A percentile compares a stretch with the other conserved stretches of the same genome.
Conservation (phyloP, 2,113 vertebrate genomes). For the Vulpes ferrilata region DNA sequence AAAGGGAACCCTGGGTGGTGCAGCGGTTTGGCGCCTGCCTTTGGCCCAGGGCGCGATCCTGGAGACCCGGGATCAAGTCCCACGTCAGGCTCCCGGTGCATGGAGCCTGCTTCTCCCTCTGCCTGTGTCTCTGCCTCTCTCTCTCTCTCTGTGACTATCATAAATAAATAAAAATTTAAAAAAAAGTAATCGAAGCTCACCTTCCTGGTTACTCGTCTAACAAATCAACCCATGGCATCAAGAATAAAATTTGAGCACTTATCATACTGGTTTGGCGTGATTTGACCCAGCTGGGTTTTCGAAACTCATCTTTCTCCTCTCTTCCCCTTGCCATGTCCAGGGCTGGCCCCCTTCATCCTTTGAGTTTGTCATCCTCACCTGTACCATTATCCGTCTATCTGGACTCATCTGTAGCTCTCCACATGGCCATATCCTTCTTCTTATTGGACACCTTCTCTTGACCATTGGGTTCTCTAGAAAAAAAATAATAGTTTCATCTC, state of each 20-base stretch:
- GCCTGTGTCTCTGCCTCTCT: too few relatives aligned
- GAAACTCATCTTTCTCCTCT: fast-evolving
- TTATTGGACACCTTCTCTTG: not conserved
- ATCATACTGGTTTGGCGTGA: fast-evolving
- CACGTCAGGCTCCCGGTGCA: too few relatives aligned
- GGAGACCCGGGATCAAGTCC: too few relatives aligned
- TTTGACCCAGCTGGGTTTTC: not conserved
- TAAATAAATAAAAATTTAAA: too few relatives aligned
- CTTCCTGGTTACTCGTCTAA: slow-evolving; percentile 11
- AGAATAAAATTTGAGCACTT: not conserved
- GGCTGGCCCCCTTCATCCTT: too few relatives aligned
- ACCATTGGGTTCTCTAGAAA: not conserved
- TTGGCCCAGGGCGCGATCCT: too few relatives aligned
- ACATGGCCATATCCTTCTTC: fast-evolving
- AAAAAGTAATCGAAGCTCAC: slow-evolving; percentile 65
- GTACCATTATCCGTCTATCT: fast-evolving
- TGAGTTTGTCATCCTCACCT: fast-evolving
- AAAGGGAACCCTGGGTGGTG: too few relatives aligned
- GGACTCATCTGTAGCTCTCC: too few relatives aligned
- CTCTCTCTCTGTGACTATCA: too few relatives aligned
- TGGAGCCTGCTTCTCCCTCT: too few relatives aligned
- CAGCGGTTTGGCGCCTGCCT: too few relatives aligned
- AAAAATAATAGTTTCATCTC: too few relatives aligned
- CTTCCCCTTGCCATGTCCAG: fast-evolving
- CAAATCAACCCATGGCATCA: not conserved